Percentiles rank a stretch among this genome's conserved stretches.
These are phyloP conservation scores for Anarrhichthys ocellatus DNA, from an alignment of 2,113 vertebrate species.

Conservation along the genomic window DNA sequence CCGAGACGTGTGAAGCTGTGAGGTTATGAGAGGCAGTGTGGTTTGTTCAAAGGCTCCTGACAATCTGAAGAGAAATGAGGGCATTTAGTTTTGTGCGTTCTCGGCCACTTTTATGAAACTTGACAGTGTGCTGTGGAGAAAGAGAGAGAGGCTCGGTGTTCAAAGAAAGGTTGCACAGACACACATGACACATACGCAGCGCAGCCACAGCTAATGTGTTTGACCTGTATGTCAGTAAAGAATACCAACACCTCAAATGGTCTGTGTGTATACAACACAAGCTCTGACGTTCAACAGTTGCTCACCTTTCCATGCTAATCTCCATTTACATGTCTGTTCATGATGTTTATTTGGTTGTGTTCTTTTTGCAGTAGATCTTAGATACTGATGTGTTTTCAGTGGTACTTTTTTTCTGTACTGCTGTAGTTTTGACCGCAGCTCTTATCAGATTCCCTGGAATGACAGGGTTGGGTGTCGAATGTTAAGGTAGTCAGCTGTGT, in stretches of 20 bases:
- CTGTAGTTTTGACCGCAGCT: conserved; percentile 51
- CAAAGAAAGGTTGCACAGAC: conserved; percentile 7
- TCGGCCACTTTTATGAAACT: conserved; percentile 10
- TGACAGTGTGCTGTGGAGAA: background rate
- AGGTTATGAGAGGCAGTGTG: conserved; percentile 63
- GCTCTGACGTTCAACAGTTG: conserved; percentile 55
- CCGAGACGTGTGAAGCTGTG: conserved; percentile 65
- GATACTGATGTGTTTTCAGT: conserved; percentile 23
- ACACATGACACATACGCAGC: background rate
- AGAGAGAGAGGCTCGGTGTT: background rate
- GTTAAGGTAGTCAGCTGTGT: conserved; percentile 42
- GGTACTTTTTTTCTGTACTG: conserved; percentile 23
- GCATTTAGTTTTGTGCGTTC: conserved; percentile 24
- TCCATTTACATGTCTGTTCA: conserved; percentile 8
- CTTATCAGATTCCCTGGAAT: conserved; percentile 78
- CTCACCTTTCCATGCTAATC: conserved; percentile 48
- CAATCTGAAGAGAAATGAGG: conserved; percentile 42
- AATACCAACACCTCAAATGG: conserved; percentile 52
- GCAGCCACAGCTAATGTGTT: conserved; percentile 21
- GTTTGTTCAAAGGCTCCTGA: conserved; percentile 62
- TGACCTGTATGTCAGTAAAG: conserved; percentile 54
- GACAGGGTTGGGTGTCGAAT: conserved; percentile 34
- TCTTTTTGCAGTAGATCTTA: conserved; percentile 17
- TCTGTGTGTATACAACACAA: conserved; percentile 66
- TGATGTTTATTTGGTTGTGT: background rate